These are phyloP conservation scores for Chaetorhynchus papuensis DNA, from an alignment of 2,113 vertebrate genomes.

Conservation along the genomic window DNA sequence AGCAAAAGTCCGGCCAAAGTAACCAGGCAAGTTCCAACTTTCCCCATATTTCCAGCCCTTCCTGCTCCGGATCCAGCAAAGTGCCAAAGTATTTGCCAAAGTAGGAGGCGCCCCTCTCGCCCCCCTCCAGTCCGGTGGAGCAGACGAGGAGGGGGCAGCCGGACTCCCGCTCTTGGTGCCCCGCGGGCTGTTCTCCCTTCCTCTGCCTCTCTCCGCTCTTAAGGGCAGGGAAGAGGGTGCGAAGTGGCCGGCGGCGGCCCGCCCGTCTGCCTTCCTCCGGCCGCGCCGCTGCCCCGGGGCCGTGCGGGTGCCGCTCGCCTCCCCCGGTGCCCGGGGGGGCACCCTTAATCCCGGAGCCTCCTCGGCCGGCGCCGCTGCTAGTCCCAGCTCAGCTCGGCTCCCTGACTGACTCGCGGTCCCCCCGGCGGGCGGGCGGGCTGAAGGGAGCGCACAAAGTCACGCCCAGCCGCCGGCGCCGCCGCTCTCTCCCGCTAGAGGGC, in stretches of 20 bases:
- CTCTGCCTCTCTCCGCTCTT: neutral
- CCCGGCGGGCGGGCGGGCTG: slow-evolving; percentile 60
- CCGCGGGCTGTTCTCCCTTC: neutral
- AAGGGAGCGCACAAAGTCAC: slow-evolving; percentile 65
- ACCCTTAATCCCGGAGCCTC: neutral
- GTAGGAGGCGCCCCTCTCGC: slow-evolving; percentile 2
- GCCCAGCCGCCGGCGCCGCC: slow-evolving; percentile 57
- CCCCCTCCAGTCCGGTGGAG: neutral
- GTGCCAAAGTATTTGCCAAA: slow-evolving; percentile 40
- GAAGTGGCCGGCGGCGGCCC: neutral
- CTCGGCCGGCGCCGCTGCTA: neutral
- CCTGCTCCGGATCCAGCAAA: slow-evolving; percentile 20
- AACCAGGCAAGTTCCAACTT: slow-evolving; percentile 73
- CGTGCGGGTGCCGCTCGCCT: neutral
- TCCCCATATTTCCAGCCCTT: slow-evolving; percentile 66
- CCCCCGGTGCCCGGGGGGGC: neutral
- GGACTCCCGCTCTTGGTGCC: neutral
- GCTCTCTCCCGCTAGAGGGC: slow-evolving; percentile 70
- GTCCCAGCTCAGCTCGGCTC: slow-evolving; percentile 32
- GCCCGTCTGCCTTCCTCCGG: neutral
- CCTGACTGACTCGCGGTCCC: slow-evolving; percentile 67
- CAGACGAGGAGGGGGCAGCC: neutral
- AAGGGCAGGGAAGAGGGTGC: neutral
- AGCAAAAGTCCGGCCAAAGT: slow-evolving; percentile 80
- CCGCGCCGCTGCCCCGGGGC: neutral